Evolutionary conservation across 30 jellyfish, hydroid and myxozoan genomes (phyloP), one percentile per base, ranked within the genome.

Genomic region (Hydractinia symbiolongicarpus): DNA sequence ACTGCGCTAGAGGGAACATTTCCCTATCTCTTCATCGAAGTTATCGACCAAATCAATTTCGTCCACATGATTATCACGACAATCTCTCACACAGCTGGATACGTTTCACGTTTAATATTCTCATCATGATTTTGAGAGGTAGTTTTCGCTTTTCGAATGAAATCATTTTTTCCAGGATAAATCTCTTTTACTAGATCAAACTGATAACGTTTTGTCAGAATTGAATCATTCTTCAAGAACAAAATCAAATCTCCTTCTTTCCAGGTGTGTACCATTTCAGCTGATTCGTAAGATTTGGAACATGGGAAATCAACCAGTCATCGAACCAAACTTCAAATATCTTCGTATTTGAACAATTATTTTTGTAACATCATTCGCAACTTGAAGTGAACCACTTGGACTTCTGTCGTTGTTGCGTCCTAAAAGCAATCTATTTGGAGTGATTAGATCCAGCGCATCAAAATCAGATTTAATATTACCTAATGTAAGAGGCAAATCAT

Each of bases 401-500:
- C 17, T 44, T 7, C 74, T 20, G 14, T 50, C 66, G 21, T 74
- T 74, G 66, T 74, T 74, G 11, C 83, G 77, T 11, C 83, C 83
- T 14, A 74, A 20, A 5, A 13, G 49, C 76, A 74, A 74, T 9
- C 74, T 20, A 56, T 74, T 74, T 19, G 83, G 83, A 20, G 83
- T 74, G n/a, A 74, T 21, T 50, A 74, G 54, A 50, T 74, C 83
- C 73, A 74, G 15, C 1, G 74, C 51, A 14, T 74, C 83, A 20
- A 74, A 52, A 52, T 74, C 83, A 5, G 70, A 54, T 6, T n/a
- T 13, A 13, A 64, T 64, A 4, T 51, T 13, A n/a, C 74, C 74
- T 64, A 64, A 13, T 13, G 16, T 5, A 13, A 64, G 19, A 7
- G 74, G 74, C n/a, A 64, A 51, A 13, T 64, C 74, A 64, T 64